Conservation (phyloP, 2,888 invertebrate species). For the Spatulosminthurus flaviceps region DNA sequence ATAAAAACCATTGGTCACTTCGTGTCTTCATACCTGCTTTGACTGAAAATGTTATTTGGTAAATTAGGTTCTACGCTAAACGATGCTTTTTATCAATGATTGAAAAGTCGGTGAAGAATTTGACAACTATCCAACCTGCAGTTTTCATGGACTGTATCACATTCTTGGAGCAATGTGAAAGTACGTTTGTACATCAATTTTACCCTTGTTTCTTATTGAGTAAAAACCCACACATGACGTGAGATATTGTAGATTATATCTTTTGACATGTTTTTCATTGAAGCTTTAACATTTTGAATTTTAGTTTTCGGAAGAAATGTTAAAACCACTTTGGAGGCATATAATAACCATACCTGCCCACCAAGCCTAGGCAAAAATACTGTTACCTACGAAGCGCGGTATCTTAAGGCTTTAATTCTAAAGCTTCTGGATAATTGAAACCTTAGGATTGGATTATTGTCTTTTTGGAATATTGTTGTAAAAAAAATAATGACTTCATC, state of each 20-base stretch:
- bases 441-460: slow-evolving; percentile 16
- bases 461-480: no score
- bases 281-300: slow-evolving; percentile 64
- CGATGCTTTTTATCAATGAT: slow-evolving; percentile 92
- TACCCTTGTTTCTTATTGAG: no score
- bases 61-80: slow-evolving; percentile 84
- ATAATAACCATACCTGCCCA: slow-evolving; percentile 78
- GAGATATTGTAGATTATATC: neutral
- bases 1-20: no score
- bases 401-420: slow-evolving; percentile 82
- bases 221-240: no score
- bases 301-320: slow-evolving; percentile 84
- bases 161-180: slow-evolving; percentile 90
- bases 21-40: neutral
- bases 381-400: slow-evolving; percentile 88
- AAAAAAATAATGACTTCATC: no score
- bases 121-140: slow-evolving; percentile 85
- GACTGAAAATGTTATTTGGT: slow-evolving; percentile 24
- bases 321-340: slow-evolving; percentile 82
- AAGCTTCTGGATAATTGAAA: slow-evolving; percentile 67
- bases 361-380: slow-evolving; percentile 82
- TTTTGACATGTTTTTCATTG: neutral
- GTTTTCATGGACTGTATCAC: slow-evolving; percentile 86
- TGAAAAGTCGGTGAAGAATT: slow-evolving; percentile 89
- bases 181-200: no score